Evolutionary conservation across 2,888 invertebrate genomes (phyloP).

Genomic region (Leucophora obtusa): DNA sequence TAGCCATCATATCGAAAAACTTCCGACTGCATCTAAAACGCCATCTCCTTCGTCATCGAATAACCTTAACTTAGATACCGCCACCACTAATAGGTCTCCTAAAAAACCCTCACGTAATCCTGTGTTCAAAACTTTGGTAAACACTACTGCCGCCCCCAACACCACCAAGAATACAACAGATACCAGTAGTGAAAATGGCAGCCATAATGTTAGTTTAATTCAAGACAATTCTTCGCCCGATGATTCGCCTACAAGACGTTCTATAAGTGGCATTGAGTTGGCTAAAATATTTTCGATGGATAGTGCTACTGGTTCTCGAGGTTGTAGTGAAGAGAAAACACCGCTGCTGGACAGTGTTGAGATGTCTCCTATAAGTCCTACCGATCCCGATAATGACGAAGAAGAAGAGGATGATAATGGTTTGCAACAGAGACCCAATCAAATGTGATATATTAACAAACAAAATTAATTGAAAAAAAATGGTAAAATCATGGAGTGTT

Average conservation of each 20-base stretch:
- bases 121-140: constrained; percentile 60
- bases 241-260: constrained; percentile 74
- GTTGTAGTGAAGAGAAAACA: constrained; percentile 78
- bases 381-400: constrained; percentile 72
- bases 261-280: constrained; percentile 73
- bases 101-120: constrained; percentile 53
- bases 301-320: constrained; percentile 71
- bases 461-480: constrained; percentile 9
- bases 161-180: constrained; percentile 68
- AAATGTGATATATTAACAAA: constrained; percentile 52
- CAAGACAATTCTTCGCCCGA: constrained; percentile 74
- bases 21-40: constrained; percentile 59
- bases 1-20: constrained; percentile 62
- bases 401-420: constrained; percentile 43
- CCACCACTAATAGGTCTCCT: constrained; percentile 49
- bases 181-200: constrained; percentile 64
- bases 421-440: constrained; percentile 42
- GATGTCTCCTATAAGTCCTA: constrained; percentile 79
- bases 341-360: constrained; percentile 78
- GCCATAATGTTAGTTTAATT: constrained; percentile 59
- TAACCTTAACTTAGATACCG: constrained; percentile 52
- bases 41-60: constrained; percentile 60
- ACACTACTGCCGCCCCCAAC: constrained; percentile 41
- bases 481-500: neutral
- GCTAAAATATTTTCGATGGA: constrained; percentile 75